Evolutionary conservation across 2,797 vertebrate genomes (phyloP).

Genomic region (Amblyopsis hoosieri): DNA sequence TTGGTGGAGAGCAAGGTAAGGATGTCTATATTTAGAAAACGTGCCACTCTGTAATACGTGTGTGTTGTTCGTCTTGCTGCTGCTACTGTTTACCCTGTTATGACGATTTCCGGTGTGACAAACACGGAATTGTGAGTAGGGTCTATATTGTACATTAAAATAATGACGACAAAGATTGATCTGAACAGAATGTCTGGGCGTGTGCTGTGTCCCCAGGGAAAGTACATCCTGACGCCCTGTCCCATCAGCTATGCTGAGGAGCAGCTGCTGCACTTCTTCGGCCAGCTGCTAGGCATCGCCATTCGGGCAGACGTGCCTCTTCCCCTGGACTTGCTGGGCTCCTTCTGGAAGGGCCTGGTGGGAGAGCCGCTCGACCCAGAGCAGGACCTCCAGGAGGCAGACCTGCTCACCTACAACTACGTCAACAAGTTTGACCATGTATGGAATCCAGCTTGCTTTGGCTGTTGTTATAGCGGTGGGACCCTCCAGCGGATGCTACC

Average conservation of each 20-base stretch:
- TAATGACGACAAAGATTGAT: no score
- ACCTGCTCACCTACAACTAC: slow-evolving; percentile 94
- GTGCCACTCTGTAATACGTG: no score
- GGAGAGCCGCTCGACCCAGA: slow-evolving; percentile 88
- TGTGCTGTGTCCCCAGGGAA: slow-evolving; percentile 80
- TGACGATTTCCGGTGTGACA: no score
- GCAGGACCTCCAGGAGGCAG: slow-evolving; percentile 91
- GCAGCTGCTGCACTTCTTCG: slow-evolving; percentile 94
- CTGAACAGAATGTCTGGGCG: no score
- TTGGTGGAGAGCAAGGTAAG: no score
- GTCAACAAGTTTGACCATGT: slow-evolving; percentile 95
- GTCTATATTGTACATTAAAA: no score
- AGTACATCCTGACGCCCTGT: slow-evolving; percentile 91
- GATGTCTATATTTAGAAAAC: no score
- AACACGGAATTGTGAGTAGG: no score
- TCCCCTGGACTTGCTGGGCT: slow-evolving; percentile 91
- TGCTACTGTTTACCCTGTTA: no score
- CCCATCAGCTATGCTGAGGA: slow-evolving; percentile 95
- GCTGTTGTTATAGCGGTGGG: not conserved
- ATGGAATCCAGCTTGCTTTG: slow-evolving; percentile 30
- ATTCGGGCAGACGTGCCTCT: slow-evolving; percentile 95
- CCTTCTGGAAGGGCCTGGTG: slow-evolving; percentile 96
- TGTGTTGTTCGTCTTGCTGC: no score
- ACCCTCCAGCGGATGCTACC: no score
- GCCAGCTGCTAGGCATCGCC: slow-evolving; percentile 93